phyloP scores from a whole-genome alignment of 2,113 vertebrate species.

The Pithys albifrons region DNA sequence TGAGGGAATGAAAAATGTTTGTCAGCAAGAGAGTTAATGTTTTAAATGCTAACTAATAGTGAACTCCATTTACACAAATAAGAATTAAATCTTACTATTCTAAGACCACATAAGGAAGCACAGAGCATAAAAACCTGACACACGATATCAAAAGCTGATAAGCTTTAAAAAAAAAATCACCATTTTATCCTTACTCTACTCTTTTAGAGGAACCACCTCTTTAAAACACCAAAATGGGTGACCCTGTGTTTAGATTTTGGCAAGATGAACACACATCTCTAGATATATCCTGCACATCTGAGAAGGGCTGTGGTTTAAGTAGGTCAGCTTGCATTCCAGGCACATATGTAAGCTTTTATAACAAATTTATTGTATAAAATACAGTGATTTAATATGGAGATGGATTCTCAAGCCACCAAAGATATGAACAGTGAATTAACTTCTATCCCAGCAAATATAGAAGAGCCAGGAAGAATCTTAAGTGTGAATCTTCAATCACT shows the following conservation, averaged over 20 bases:
- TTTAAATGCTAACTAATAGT: neutral
- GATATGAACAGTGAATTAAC: neutral
- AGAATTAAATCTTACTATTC: neutral
- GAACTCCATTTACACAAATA: neutral
- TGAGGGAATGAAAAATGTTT: neutral
- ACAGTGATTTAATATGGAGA: neutral
- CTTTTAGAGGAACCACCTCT: neutral
- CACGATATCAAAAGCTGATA: neutral
- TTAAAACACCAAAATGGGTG: neutral
- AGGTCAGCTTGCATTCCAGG: neutral
- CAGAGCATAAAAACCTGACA: neutral
- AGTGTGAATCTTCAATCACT: neutral
- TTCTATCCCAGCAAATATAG: neutral
- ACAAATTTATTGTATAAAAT: neutral
- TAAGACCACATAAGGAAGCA: neutral
- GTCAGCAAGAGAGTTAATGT: neutral
- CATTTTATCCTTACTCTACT: neutral
- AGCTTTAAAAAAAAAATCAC: rapidly evolving
- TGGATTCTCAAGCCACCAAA: neutral
- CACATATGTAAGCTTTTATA: neutral
- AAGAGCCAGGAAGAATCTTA: neutral
- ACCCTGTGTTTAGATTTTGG: neutral
- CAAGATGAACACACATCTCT: neutral
- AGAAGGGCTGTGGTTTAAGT: neutral
- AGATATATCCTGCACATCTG: neutral